phyloP scores from a whole-genome alignment of 2,888 invertebrate genomes.

The Oligia strigilis region DNA sequence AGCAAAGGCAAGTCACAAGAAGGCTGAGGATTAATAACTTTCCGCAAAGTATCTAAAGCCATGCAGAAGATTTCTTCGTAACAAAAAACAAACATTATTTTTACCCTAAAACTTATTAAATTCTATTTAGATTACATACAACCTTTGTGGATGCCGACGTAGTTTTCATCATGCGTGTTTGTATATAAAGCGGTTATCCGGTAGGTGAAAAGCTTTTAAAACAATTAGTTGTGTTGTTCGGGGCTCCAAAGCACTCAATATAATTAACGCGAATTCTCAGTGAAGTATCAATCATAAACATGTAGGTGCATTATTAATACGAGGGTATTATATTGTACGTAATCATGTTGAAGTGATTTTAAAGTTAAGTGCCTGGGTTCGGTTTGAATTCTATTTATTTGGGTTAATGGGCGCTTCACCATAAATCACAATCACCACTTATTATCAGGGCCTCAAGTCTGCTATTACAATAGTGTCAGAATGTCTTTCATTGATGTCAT shows the following conservation, averaged over 20 bases:
- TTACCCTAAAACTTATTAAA: no score
- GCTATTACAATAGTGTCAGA: no score
- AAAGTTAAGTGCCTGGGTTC: background rate
- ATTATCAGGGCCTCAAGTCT: background rate
- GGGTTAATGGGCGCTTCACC: background rate
- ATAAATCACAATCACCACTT: background rate
- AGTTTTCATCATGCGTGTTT: slow-evolving; percentile 58
- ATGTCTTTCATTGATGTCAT: no score
- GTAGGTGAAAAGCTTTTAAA: slow-evolving; percentile 84
- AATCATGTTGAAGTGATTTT: slow-evolving; percentile 22
- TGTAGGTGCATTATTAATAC: slow-evolving; percentile 26
- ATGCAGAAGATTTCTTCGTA: background rate
- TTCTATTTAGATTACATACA: no score
- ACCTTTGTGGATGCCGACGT: slow-evolving; percentile 17
- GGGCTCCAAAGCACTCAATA: slow-evolving; percentile 73
- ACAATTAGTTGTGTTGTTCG: slow-evolving; percentile 81
- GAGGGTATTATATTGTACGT: slow-evolving; percentile 20
- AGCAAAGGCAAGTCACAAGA: no score
- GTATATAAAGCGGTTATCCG: slow-evolving; percentile 73
- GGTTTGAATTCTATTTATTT: background rate
- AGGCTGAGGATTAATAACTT: background rate
- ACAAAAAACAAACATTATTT: background rate
- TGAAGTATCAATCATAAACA: slow-evolving; percentile 46
- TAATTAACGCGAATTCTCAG: slow-evolving; percentile 66
- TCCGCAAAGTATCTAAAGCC: background rate